Evolutionary conservation across 2,797 vertebrate genomes (phyloP).

Genomic region (Remorina albescens): DNA sequence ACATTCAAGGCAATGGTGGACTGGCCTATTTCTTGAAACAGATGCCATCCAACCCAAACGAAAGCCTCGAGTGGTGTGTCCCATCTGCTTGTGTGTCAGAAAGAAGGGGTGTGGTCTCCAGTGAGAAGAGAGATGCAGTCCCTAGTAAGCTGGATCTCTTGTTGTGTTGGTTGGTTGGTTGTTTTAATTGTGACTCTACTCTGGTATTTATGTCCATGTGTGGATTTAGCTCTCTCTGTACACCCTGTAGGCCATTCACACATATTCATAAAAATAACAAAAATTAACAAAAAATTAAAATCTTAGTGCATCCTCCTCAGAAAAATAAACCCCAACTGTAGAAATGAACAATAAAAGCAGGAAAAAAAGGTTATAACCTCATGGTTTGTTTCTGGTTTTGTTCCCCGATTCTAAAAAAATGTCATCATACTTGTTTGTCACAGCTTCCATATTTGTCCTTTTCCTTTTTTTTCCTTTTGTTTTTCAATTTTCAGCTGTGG

Average conservation of each 20-base stretch:
- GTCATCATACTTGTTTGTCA: slow-evolving; percentile 81
- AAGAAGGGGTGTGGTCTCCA: slow-evolving; percentile 73
- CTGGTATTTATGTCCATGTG: slow-evolving; percentile 62
- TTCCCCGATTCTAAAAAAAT: slow-evolving; percentile 95
- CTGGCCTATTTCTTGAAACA: slow-evolving; percentile 46
- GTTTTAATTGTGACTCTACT: slow-evolving; percentile 52
- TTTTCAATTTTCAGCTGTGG: slow-evolving; percentile 87
- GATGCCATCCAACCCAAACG: slow-evolving; percentile 19
- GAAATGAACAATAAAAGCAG: slow-evolving; percentile 93
- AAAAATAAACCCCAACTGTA: slow-evolving; percentile 81
- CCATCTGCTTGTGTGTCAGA: slow-evolving; percentile 76
- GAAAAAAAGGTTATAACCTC: slow-evolving; percentile 89
- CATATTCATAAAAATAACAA: slow-evolving; percentile 85
- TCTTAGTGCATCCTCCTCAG: slow-evolving; percentile 98
- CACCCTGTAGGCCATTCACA: slow-evolving; percentile 81
- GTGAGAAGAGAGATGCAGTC: slow-evolving; percentile 68
- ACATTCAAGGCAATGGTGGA: slow-evolving; percentile 65
- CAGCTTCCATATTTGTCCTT: slow-evolving; percentile 89
- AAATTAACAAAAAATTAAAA: slow-evolving; percentile 92
- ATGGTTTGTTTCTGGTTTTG: slow-evolving; percentile 85
- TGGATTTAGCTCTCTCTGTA: slow-evolving; percentile 71
- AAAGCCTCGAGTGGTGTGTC: slow-evolving; percentile 76
- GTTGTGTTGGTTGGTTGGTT: slow-evolving; percentile 24
- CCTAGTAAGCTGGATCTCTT: slow-evolving; percentile 61
- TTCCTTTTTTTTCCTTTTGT: slow-evolving; percentile 67